Percentiles rank a stretch among this genome's conserved stretches.
Conservation (phyloP, 1,140 invertebrate genomes). For the Chironomus striatipennis region DNA sequence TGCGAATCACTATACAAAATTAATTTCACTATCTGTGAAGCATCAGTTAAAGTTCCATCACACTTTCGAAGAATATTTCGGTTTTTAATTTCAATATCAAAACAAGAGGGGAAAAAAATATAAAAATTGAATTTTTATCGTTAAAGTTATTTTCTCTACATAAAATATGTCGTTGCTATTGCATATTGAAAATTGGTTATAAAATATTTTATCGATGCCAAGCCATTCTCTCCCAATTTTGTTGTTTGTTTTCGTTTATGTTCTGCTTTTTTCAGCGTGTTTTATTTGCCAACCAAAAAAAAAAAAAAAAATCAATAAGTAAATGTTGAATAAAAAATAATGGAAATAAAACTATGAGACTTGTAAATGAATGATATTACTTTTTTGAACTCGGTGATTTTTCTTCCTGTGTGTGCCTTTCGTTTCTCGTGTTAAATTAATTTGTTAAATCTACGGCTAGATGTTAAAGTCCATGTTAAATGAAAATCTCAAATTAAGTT, state of each 20-base stretch:
- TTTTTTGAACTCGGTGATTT: background rate
- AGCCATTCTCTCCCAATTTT: background rate
- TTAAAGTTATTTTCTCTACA: background rate
- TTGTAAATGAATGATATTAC: background rate
- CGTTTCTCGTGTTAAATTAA: background rate
- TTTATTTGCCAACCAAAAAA: background rate
- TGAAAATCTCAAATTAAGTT: too few relatives aligned
- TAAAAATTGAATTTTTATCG: background rate
- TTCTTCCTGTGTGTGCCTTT: background rate
- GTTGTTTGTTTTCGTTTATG: background rate
- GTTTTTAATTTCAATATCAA: too few relatives aligned
- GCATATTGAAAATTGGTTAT: conserved; percentile 13
- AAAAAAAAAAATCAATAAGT: background rate
- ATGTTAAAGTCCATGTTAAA: background rate
- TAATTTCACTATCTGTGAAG: too few relatives aligned
- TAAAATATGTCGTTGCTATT: conserved; percentile 8
- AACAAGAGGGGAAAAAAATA: too few relatives aligned
- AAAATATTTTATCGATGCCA: conserved; percentile 14
- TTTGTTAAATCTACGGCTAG: background rate
- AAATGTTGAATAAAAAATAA: background rate
- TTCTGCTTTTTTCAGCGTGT: background rate
- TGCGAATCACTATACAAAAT: too few relatives aligned
- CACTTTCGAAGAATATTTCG: too few relatives aligned
- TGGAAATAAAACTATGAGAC: background rate
- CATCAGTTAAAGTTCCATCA: too few relatives aligned